phyloP scores from a whole-genome alignment of 2,797 vertebrate genomes.

The Pantherophis vulpinus region DNA sequence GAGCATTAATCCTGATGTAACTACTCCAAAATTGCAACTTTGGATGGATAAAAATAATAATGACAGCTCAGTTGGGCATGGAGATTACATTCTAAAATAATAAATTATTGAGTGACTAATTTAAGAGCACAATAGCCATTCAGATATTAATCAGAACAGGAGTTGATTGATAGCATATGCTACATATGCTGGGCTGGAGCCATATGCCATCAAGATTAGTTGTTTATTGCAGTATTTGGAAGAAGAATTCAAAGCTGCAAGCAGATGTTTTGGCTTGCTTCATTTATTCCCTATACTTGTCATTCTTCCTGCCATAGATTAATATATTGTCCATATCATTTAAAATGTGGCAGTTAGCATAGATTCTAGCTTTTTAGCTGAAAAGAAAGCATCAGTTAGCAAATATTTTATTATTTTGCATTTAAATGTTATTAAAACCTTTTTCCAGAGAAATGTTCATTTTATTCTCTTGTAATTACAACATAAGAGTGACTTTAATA shows the following conservation, averaged over 20 bases:
- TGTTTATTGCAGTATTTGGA: slow-evolving; percentile 31
- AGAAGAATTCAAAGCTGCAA: slow-evolving; percentile 29
- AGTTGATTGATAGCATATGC: slow-evolving; percentile 57
- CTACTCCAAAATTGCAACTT: slow-evolving; percentile 54
- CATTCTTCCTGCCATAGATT: slow-evolving; percentile 12
- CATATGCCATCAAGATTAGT: slow-evolving; percentile 39
- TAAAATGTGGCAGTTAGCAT: slow-evolving; percentile 16
- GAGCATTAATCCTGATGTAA: slow-evolving; percentile 48
- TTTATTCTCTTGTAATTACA: not conserved
- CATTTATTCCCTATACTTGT: not conserved
- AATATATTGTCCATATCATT: slow-evolving; percentile 22
- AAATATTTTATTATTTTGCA: slow-evolving; percentile 35
- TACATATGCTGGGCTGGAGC: slow-evolving; percentile 5
- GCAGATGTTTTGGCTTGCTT: slow-evolving; percentile 4
- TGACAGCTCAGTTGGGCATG: not conserved
- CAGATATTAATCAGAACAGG: slow-evolving; percentile 50
- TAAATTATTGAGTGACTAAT: slow-evolving; percentile 69
- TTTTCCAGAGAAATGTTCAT: not conserved
- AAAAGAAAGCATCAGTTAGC: slow-evolving; percentile 25
- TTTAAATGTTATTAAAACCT: slow-evolving; percentile 14
- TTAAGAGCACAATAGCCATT: slow-evolving; percentile 52
- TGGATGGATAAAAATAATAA: slow-evolving; percentile 30
- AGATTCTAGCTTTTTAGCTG: slow-evolving; percentile 7
- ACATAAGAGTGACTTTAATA: not conserved
- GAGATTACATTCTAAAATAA: slow-evolving; percentile 53